Conservation (phyloP, 2,888 invertebrate species). For the Aphodius sticticus region DNA sequence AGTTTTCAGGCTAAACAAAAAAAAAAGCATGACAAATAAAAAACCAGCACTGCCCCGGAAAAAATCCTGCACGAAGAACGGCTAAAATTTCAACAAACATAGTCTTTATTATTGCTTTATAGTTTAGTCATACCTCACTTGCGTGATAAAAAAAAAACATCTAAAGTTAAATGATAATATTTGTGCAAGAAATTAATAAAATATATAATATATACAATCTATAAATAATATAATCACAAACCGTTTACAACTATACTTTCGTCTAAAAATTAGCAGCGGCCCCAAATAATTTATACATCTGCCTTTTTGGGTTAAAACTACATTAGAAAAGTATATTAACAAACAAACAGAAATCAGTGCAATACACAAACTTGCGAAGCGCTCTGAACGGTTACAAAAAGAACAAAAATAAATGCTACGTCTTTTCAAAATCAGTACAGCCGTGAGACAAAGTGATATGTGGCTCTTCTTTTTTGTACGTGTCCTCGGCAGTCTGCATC, state of each 20-base stretch:
- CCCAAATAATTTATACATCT: constrained; percentile 10
- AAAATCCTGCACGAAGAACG: background rate
- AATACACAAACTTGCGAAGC: background rate
- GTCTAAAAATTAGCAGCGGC: constrained; percentile 17
- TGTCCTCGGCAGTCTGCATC: background rate
- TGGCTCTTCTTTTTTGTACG: background rate
- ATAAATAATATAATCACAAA: constrained; percentile 30
- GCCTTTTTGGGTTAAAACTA: background rate
- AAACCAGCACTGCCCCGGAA: background rate
- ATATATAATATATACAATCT: constrained; percentile 28
- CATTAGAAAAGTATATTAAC: background rate
- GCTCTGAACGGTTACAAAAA: background rate
- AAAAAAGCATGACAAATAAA: constrained; percentile 12
- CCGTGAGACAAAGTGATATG: background rate
- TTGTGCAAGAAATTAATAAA: constrained; percentile 27
- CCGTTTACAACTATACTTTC: constrained; percentile 21
- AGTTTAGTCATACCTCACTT: background rate
- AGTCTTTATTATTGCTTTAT: constrained; percentile 12
- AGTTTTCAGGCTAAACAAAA: background rate
- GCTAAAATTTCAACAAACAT: background rate
- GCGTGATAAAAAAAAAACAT: background rate
- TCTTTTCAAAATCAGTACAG: background rate
- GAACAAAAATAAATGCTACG: background rate
- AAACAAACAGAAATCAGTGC: background rate
- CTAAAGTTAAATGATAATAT: constrained; percentile 6